Percentiles rank a stretch among this genome's conserved stretches.
Conservation (phyloP, 2,113 vertebrate genomes). For the Albula goreensis region DNA sequence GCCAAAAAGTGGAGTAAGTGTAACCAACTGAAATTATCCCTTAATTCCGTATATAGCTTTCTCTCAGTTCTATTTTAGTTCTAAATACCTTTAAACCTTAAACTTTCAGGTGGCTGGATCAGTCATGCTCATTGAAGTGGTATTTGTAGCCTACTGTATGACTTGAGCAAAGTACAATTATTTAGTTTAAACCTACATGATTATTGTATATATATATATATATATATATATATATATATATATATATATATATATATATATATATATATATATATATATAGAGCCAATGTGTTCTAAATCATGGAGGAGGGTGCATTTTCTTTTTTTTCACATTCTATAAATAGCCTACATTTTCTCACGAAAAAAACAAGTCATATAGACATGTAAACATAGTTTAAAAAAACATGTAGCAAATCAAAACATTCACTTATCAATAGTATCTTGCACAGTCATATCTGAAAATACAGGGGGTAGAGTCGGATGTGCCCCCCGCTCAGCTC, state of each 20-base stretch:
- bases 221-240: conserved; percentile 35
- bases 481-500: conserved; percentile 37
- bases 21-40: not conserved
- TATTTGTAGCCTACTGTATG: conserved; percentile 7
- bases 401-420: conserved; percentile 55
- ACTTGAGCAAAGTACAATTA: not conserved
- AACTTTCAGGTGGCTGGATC: not conserved
- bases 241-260: conserved; percentile 42
- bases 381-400: conserved; percentile 55
- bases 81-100: not conserved
- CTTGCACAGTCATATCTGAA: conserved; percentile 53
- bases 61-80: not conserved
- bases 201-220: not conserved
- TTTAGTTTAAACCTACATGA: not conserved
- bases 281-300: conserved; percentile 9
- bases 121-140: conserved; percentile 22
- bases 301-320: conserved; percentile 12
- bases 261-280: conserved; percentile 43
- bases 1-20: not conserved
- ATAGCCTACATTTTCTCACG: conserved; percentile 52
- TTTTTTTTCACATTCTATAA: conserved; percentile 70
- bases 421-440: conserved; percentile 70
- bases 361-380: conserved; percentile 45
- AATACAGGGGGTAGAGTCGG: conserved; percentile 53
- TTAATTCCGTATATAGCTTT: not conserved